These are phyloP conservation scores for Nephrotoma guestfalica DNA, from an alignment of 2,888 invertebrate genomes.

Conservation along the genomic window DNA sequence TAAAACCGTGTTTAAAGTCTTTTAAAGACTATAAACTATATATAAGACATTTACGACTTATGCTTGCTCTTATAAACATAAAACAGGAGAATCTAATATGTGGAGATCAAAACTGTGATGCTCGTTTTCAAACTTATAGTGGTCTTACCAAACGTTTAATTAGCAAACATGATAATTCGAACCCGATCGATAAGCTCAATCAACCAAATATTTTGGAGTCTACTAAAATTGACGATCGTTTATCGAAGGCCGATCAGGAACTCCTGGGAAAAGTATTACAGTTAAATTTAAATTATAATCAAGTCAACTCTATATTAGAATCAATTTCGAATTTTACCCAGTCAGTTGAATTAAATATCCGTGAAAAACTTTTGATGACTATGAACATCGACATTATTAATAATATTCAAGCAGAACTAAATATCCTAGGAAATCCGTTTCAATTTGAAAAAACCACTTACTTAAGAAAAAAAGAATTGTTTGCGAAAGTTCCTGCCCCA, in stretches of 20 bases:
- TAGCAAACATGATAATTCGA: background rate
- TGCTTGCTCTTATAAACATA: too few species aligned
- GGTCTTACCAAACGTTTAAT: background rate
- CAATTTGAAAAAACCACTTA: background rate
- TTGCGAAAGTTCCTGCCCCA: background rate
- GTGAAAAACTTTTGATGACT: background rate
- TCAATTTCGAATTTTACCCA: background rate
- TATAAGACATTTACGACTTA: too few species aligned
- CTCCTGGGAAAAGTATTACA: background rate
- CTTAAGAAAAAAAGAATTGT: background rate
- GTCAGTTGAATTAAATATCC: background rate
- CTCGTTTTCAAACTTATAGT: background rate
- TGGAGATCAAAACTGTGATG: too few species aligned
- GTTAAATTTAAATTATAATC: background rate
- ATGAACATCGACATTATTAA: background rate
- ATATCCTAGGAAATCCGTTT: background rate
- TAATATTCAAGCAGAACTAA: background rate
- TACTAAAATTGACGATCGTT: background rate
- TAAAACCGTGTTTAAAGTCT: too few species aligned
- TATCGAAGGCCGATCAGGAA: background rate
- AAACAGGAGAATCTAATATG: too few species aligned
- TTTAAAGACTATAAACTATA: too few species aligned
- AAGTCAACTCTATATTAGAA: background rate
- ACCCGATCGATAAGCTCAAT: background rate
- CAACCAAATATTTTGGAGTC: background rate